phyloP scores from a whole-genome alignment of 2,113 vertebrate species.

The Nesoenas mayeri region DNA sequence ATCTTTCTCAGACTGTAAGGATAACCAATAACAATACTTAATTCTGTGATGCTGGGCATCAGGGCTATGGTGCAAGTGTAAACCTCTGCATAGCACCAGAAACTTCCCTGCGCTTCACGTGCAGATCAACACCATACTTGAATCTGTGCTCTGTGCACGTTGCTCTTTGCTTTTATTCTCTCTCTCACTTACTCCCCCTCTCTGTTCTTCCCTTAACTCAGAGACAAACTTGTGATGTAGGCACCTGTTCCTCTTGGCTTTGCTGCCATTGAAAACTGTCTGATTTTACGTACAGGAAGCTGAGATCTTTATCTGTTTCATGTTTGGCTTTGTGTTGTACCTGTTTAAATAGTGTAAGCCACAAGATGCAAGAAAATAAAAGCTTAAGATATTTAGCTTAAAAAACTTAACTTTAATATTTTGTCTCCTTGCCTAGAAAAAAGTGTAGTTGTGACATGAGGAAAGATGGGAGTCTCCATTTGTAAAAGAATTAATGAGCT shows the following conservation, averaged over 20 bases:
- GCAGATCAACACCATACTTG: neutral
- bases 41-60: neutral
- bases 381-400: neutral
- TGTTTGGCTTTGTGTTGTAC: slow-evolving; percentile 10
- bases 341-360: neutral
- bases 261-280: neutral
- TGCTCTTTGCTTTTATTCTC: neutral
- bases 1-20: neutral
- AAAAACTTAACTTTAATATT: neutral
- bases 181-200: neutral
- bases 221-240: neutral
- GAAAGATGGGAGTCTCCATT: neutral
- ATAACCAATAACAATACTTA: neutral
- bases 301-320: neutral
- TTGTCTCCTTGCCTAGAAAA: neutral
- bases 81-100: neutral
- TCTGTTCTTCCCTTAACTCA: neutral
- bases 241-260: neutral
- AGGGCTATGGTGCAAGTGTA: neutral
- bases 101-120: accelerated
- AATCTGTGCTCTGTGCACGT: neutral
- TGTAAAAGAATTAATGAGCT: neutral
- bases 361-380: neutral
- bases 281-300: neutral
- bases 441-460: neutral